Percentiles rank a stretch among this genome's conserved stretches.
Evolutionary conservation across 2,888 invertebrate genomes (phyloP).

Genomic region (Choreutis nemorana): DNA sequence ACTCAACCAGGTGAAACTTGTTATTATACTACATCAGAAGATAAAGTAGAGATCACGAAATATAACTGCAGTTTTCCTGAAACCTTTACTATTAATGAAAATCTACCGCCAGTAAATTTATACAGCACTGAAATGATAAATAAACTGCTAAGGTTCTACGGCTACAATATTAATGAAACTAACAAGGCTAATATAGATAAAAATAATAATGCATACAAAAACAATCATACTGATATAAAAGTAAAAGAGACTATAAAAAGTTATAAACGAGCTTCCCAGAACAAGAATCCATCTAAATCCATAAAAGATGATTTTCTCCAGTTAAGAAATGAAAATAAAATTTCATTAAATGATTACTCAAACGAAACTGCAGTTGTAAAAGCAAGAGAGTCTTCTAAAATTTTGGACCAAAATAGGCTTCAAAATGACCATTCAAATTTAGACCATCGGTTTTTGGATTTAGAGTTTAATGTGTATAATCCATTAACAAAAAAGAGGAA

Average conservation of each 20-base stretch:
- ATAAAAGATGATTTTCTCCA: constrained; percentile 9
- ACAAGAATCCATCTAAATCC: constrained; percentile 11
- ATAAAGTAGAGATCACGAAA: constrained; percentile 47
- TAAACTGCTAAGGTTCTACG: constrained; percentile 51
- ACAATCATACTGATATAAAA: constrained; percentile 12
- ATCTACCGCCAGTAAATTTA: constrained; percentile 55
- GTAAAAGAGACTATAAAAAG: constrained; percentile 14
- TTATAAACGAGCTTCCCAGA: no score
- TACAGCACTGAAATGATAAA: constrained; percentile 63
- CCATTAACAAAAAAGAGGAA: constrained; percentile 22
- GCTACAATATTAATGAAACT: constrained; percentile 54
- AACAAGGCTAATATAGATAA: constrained; percentile 32
- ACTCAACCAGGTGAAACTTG: constrained; percentile 45
- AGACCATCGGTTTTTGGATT: constrained; percentile 37
- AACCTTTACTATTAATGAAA: constrained; percentile 58
- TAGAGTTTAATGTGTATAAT: constrained; percentile 22
- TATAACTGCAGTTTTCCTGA: constrained; percentile 59
- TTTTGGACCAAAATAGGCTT: constrained; percentile 40
- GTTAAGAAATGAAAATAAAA: constrained; percentile 27
- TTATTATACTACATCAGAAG: constrained; percentile 51
- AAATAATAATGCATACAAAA: constrained; percentile 18
- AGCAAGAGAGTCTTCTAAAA: constrained; percentile 32
- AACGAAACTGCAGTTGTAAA: constrained; percentile 34
- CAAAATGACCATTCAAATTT: constrained; percentile 36
- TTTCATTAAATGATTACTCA: constrained; percentile 25